A percentile compares a stretch with the other conserved stretches of the same genome.
phyloP scores from a whole-genome alignment of 2,888 invertebrate species.

The Lasioglossum pauxillum region DNA sequence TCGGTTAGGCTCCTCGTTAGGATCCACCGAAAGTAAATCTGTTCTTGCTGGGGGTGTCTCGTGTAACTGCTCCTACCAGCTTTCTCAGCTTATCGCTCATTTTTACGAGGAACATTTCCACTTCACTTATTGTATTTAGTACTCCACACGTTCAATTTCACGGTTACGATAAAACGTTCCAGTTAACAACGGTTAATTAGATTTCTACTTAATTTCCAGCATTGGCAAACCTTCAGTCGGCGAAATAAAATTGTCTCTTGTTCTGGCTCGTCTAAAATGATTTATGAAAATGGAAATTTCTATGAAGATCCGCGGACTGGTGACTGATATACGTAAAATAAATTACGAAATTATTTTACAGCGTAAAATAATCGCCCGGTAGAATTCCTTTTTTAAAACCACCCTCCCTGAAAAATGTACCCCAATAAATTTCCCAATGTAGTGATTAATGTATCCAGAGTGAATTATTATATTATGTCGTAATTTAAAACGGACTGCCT shows the following conservation, averaged over 20 bases:
- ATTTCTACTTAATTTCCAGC: neutral
- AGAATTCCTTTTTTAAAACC: neutral
- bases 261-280: neutral
- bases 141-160: neutral
- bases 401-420: neutral
- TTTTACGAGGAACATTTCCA: neutral
- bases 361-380: neutral
- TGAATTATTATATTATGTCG: neutral
- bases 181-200: neutral
- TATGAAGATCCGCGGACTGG: neutral
- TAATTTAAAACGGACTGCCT: neutral
- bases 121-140: neutral
- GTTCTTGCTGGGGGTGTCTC: neutral
- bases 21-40: slow-evolving; percentile 6
- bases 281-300: neutral
- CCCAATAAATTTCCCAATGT: slow-evolving; percentile 1
- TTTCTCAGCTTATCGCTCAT: neutral
- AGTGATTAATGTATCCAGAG: neutral
- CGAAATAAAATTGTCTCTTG: neutral
- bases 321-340: neutral
- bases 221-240: neutral
- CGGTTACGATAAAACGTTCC: neutral
- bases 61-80: slow-evolving; percentile 15
- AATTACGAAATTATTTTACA: neutral
- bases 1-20: slow-evolving; percentile 40